Evolutionary conservation across 2,797 vertebrate genomes (phyloP), one percentile per base, ranked within the genome.

Genomic region (Bufotes viridis): DNA sequence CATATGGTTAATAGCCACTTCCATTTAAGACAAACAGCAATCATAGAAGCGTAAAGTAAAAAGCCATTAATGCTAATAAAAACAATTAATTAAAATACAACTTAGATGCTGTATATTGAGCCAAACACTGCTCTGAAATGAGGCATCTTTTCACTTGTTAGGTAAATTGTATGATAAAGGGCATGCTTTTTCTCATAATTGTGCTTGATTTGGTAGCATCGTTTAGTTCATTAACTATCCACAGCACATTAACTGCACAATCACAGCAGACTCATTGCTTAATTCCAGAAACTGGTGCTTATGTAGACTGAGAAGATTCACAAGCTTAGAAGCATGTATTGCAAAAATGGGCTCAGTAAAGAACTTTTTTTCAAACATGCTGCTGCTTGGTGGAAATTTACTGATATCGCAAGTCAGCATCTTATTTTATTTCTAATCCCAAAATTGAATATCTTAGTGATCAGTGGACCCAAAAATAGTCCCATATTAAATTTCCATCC

Each of bases 161-260:
- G 60, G 58, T 6, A 81, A 81, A 81, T 63, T 14, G 60, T 65
- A 63, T 61, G 15, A 80, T 81, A 18, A 26, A 63, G 60, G 58
- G 60, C 24, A 61, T 42, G 20, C 22, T 76, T 81, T 57, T 55
- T 26, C 53, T 22, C 15, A 24, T 65, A 53, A 67, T 85, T 78
- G 60, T 67, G 17, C 75, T 49, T 72, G 51, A 74, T 74, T 84
- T 60, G 67, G 51, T 84, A 20, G 12, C 17, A 10, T 78, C 67
- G 0, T 70, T 86, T 79, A 55, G 49, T 26, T 86, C 84, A 86
- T 86, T 69, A 86, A 69, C 75, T 79, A 86, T 29, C 63, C 61
- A 69, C 61, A 69, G 76, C 49, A 78, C 84, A 86, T 86, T 86
- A 79, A 86, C 72, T 86, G 60, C 20, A 69, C 75, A 78, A 67